Evolutionary conservation across 2,888 invertebrate genomes (phyloP).

Genomic region (Stenolophus ochropezus): DNA sequence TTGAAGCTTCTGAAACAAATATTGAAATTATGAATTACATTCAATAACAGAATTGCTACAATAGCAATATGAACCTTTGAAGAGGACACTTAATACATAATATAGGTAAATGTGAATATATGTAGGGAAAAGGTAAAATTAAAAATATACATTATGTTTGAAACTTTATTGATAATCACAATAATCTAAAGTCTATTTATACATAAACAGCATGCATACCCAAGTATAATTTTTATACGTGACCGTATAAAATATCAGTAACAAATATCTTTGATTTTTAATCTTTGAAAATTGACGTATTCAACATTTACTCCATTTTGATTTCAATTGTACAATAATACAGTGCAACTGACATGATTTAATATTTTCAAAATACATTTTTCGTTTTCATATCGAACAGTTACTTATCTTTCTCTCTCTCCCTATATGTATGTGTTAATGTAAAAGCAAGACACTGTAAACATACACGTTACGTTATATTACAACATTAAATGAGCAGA

Average conservation of each 20-base stretch:
- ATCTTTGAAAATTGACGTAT: conserved; percentile 49
- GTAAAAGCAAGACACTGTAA: conserved; percentile 25
- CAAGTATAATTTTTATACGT: conserved; percentile 55
- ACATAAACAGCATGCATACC: conserved; percentile 60
- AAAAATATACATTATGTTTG: background rate
- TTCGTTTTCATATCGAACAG: conserved; percentile 41
- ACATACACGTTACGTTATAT: conserved; percentile 17
- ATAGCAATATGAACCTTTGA: too few species aligned
- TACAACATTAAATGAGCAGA: conserved; percentile 45
- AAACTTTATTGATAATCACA: conserved; percentile 59
- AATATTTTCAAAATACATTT: conserved; percentile 46
- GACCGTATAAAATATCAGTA: conserved; percentile 54
- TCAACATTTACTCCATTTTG: conserved; percentile 47
- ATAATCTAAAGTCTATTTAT: conserved; percentile 58
- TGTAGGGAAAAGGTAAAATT: background rate
- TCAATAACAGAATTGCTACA: too few species aligned
- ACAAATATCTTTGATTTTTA: conserved; percentile 57
- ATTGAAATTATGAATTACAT: too few species aligned
- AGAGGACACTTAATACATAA: too few species aligned
- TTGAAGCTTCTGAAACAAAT: too few species aligned
- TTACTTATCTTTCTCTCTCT: conserved; percentile 52
- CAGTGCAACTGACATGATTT: conserved; percentile 34
- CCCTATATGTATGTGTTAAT: conserved; percentile 21
- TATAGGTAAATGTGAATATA: background rate
- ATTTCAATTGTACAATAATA: conserved; percentile 54